Conservation (phyloP, 2,113 vertebrate species). For the Vireo altiloquus region DNA sequence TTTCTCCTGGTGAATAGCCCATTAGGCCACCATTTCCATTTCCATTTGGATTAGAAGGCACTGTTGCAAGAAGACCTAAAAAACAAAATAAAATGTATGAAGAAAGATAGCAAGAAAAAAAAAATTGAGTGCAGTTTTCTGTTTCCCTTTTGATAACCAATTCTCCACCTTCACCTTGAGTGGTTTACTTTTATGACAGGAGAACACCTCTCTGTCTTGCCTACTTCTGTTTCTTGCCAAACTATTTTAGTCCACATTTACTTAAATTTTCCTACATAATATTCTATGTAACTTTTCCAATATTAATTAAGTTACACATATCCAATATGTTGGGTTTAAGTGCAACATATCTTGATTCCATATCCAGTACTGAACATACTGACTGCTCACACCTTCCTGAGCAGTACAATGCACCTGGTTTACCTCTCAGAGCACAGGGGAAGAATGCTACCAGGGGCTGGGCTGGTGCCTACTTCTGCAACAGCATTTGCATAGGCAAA, state of each 20-base stretch:
- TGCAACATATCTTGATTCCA: not conserved
- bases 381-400: not conserved
- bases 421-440: not conserved
- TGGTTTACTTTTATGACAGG: not conserved
- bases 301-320: not conserved
- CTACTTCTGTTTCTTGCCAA: not conserved
- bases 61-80: slow-evolving; percentile 86
- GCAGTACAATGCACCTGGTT: not conserved
- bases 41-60: slow-evolving; percentile 81
- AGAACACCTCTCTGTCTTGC: not conserved
- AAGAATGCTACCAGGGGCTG: not conserved
- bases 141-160: not conserved
- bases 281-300: not conserved
- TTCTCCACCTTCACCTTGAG: not conserved
- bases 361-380: not conserved
- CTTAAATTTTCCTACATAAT: not conserved
- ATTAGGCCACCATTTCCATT: slow-evolving; percentile 74
- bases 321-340: rapidly evolving
- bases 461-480: not conserved
- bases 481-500: not conserved
- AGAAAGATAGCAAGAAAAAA: not conserved
- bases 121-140: not conserved
- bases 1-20: slow-evolving; percentile 73
- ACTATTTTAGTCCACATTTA: not conserved
- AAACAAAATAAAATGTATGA: not conserved